Evolutionary conservation across 2,113 vertebrate species (phyloP), one percentile per base, ranked within the genome.

Genomic region (Centropus bengalensis): DNA sequence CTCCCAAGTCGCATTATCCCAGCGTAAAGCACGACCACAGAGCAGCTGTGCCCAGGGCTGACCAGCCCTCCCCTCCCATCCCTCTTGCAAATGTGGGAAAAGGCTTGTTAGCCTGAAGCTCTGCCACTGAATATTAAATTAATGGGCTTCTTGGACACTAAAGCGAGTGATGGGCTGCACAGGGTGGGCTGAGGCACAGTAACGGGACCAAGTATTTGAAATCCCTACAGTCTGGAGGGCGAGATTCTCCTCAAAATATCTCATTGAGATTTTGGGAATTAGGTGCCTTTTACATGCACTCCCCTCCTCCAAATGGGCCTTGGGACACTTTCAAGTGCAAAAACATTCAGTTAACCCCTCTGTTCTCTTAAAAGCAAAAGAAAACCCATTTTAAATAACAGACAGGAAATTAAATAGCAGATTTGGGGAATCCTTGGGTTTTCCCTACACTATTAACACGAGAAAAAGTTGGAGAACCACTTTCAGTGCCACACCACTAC

Each of bases 251-350:
- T 75, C 27, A 78, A 75, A 77, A 45, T 8, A 28, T 0, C 45
- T 63, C 56, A 18, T 6, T 27, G 69, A 24, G 47, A 44, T 80
- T 89, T 67, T 3, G 52, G 36, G 44, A n/a, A 73, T 73, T n/a
- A 4, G 11, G 2, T 54, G 19, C 7, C 0, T 22, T 23, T 47
- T 11, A 47, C 8, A 6, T 0, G 5, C n/a, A 18, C 12, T 19
- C 24, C 82, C 44, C 68, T 62, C 24, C 28, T 62, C 45, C 56
- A 30, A n/a, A 33, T 0, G 3, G n/a, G 21, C 22, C 49, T 8
- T 19, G 44, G 26, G 12, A 19, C 23, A 0, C 24, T 38, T n/a
- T 22, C 17, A 28, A 28, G 40, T 11, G 38, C 40, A 15, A 10
- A n/a, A 67, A 60, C 8, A 17, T 45, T 36, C 15, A 58, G 16